Conservation (phyloP, 2,797 vertebrate species). For the Manis javanica region DNA sequence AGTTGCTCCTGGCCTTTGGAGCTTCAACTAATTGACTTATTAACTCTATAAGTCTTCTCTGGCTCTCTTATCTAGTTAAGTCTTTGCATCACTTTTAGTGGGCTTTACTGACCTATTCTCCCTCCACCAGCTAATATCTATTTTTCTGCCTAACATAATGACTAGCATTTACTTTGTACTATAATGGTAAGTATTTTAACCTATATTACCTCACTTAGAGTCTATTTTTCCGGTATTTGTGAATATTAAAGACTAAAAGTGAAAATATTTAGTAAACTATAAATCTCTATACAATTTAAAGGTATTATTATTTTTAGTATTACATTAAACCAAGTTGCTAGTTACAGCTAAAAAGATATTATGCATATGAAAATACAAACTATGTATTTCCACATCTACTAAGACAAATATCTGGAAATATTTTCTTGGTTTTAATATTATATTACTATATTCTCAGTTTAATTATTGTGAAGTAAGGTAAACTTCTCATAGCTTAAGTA, state of each 20-base stretch:
- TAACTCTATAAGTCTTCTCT: too few relatives aligned
- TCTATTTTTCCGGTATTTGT: not conserved
- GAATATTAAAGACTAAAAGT: not conserved
- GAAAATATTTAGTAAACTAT: not conserved
- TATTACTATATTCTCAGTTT: not conserved
- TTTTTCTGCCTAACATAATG: too few relatives aligned
- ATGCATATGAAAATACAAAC: not conserved
- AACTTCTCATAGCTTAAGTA: not conserved
- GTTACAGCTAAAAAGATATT: not conserved
- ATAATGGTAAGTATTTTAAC: not conserved
- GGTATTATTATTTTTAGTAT: constrained; percentile 15
- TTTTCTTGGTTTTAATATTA: not conserved
- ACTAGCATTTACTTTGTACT: not conserved
- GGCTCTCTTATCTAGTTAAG: too few relatives aligned
- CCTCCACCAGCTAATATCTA: too few relatives aligned
- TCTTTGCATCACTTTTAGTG: too few relatives aligned
- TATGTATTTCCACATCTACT: not conserved
- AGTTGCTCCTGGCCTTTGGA: too few relatives aligned
- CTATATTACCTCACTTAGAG: not conserved
- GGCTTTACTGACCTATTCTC: too few relatives aligned
- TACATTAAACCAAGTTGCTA: not conserved
- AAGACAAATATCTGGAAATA: not conserved
- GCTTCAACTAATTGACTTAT: too few relatives aligned
- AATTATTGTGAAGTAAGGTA: not conserved
- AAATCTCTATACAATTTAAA: not conserved